Evolutionary conservation across 2,113 vertebrate species (phyloP), one percentile per base, ranked within the genome.

Genomic region (Ascaphus truei): DNA sequence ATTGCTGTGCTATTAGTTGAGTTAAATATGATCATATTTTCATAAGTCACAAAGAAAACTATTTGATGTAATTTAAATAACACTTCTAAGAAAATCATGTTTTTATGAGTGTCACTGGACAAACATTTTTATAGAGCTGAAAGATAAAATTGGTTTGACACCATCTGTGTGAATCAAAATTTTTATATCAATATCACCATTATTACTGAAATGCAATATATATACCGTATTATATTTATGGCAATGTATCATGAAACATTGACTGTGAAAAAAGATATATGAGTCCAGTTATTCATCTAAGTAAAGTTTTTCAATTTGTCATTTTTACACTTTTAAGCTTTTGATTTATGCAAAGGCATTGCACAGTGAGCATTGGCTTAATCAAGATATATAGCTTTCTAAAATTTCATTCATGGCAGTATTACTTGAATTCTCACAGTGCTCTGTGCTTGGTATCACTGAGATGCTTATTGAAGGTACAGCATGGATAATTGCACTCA

Each of bases 361-460:
- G 58, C 58, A 61, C 58, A 29, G 15, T 61, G 58, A 61, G 58
- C 25, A 41, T 31, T 61, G 26, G 58, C 58, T 20, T 61, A 61
- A 61, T 61, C 58, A 61, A 31, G 58, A 61, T 61, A 61, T 61
- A 61, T 61, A 61, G 39, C 58, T 61, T 47, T 61, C 25, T 39
- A 61, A 61, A 61, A 45, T 41, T 45, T 27, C 39, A 61, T 61
- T 39, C 7, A 26, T 45, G 26, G 37, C 36, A 30, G 26, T 29
- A 45, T n/a, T 45, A 39, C 37, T 9, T 45, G 58, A 43, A 27
- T 39, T 30, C 58, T 41, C 26, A 10, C 37, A 26, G 37, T 11
- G 58, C 39, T 39, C 26, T 61, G 25, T 61, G 26, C 58, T 61
- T 45, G 39, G 58, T 26, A 30, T 16, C 27, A 45, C 37, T 30